Evolutionary conservation across 2,797 vertebrate genomes (phyloP).

Genomic region (Cyclopterus lumpus): DNA sequence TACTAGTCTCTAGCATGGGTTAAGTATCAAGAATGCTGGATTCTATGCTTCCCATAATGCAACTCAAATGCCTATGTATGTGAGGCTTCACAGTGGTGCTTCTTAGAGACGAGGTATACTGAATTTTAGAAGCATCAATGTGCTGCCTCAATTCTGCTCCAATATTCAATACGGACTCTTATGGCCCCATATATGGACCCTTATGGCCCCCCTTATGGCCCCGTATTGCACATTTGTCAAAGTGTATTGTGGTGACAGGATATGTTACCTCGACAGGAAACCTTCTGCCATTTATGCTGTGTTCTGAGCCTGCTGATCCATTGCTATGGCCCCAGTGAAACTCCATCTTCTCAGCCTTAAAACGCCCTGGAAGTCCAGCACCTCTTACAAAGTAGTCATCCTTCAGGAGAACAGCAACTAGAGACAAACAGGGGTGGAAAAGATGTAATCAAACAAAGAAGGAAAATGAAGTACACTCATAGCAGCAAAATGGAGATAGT

Average conservation of each 20-base stretch:
- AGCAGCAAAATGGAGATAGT: slow-evolving; percentile 19
- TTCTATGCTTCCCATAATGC: background rate
- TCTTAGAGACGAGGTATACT: slow-evolving; percentile 6
- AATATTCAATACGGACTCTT: slow-evolving; percentile 39
- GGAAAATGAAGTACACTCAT: slow-evolving; percentile 23
- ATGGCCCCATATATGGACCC: slow-evolving; percentile 16
- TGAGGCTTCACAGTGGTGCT: background rate
- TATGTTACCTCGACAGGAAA: slow-evolving; percentile 88
- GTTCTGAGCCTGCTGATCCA: slow-evolving; percentile 94
- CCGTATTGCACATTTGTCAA: slow-evolving; percentile 49
- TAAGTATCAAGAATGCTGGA: background rate
- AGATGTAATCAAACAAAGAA: slow-evolving; percentile 26
- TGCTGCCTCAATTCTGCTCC: background rate
- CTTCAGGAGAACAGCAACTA: slow-evolving; percentile 96
- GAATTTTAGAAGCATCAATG: slow-evolving; percentile 11
- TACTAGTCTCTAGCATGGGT: background rate
- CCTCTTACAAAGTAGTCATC: slow-evolving; percentile 96
- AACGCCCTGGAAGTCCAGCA: slow-evolving; percentile 93
- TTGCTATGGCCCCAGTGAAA: slow-evolving; percentile 99
- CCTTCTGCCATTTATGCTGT: slow-evolving; percentile 93
- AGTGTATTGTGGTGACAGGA: slow-evolving; percentile 39
- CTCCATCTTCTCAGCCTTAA: slow-evolving; percentile 98
- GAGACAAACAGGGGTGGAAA: slow-evolving; percentile 18
- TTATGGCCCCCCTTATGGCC: slow-evolving; percentile 18
- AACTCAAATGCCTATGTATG: background rate